phyloP scores from a whole-genome alignment of 2,113 vertebrate species.

The Oncorhynchus tshawytscha region DNA sequence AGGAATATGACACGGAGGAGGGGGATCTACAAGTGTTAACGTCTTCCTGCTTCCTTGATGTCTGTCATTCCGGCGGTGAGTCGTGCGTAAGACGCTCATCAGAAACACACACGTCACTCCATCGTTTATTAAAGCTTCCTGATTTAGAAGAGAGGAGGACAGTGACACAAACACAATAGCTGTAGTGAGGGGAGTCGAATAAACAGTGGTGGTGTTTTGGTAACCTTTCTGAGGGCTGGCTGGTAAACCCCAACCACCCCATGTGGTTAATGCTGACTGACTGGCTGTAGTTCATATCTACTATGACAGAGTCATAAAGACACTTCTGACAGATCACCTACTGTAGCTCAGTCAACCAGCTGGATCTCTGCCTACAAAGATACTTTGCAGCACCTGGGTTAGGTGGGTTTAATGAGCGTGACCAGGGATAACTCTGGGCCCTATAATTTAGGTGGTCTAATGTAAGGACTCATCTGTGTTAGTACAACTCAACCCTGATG shows the following conservation, averaged over 20 bases:
- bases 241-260: slow-evolving; percentile 32
- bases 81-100: slow-evolving; percentile 19
- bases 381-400: neutral
- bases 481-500: neutral
- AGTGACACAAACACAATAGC: slow-evolving; percentile 41
- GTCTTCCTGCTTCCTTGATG: slow-evolving; percentile 35
- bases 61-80: slow-evolving; percentile 47
- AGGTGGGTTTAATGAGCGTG: neutral
- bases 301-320: slow-evolving; percentile 8
- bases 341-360: slow-evolving; percentile 7
- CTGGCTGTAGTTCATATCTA: too few species aligned
- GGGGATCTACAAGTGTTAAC: neutral
- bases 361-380: neutral
- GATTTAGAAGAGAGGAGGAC: slow-evolving; percentile 11
- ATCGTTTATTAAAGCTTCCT: neutral
- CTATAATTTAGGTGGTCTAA: too few species aligned
- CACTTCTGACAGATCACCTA: slow-evolving; percentile 44
- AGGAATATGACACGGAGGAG: neutral
- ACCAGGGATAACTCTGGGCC: neutral
- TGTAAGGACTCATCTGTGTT: neutral
- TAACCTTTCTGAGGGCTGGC: slow-evolving; percentile 37
- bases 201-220: slow-evolving; percentile 38
- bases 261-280: slow-evolving; percentile 12
- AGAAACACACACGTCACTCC: slow-evolving; percentile 30
- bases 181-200: slow-evolving; percentile 37